Conservation (phyloP, 2,888 invertebrate species). For the Xestia sexstrigata region DNA sequence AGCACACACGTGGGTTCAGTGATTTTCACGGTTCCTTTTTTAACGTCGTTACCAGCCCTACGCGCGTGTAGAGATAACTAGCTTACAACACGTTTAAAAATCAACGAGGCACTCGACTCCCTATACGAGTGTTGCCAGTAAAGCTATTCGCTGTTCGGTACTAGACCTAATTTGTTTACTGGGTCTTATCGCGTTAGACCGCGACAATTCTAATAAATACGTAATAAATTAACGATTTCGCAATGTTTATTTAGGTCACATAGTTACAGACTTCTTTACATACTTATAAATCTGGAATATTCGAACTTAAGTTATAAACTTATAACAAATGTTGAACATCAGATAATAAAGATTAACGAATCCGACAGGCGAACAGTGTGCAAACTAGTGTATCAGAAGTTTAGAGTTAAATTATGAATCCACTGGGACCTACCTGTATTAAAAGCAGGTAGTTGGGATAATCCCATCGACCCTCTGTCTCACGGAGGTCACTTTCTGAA, state of each 20-base stretch:
- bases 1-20: conserved; percentile 40
- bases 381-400: conserved; percentile 69
- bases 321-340: conserved; percentile 29
- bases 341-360: conserved; percentile 64
- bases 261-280: conserved; percentile 6
- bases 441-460: conserved; percentile 78
- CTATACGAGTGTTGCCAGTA: conserved; percentile 22
- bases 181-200: conserved; percentile 15
- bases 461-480: conserved; percentile 76
- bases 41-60: conserved; percentile 50
- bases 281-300: conserved; percentile 24
- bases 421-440: conserved; percentile 74
- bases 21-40: conserved; percentile 74
- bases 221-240: conserved; percentile 9
- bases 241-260: conserved; percentile 13
- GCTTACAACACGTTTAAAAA: conserved; percentile 53
- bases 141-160: conserved; percentile 35
- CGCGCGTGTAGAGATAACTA: conserved; percentile 48
- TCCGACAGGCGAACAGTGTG: conserved; percentile 65
- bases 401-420: conserved; percentile 78
- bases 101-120: conserved; percentile 35
- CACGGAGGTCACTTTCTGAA: conserved; percentile 73
- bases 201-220: conserved; percentile 20
- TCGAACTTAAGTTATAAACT: conserved; percentile 8
- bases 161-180: conserved; percentile 46